These are phyloP conservation scores for Menidia menidia DNA, from an alignment of 2,797 vertebrate genomes.

Conservation along the genomic window DNA sequence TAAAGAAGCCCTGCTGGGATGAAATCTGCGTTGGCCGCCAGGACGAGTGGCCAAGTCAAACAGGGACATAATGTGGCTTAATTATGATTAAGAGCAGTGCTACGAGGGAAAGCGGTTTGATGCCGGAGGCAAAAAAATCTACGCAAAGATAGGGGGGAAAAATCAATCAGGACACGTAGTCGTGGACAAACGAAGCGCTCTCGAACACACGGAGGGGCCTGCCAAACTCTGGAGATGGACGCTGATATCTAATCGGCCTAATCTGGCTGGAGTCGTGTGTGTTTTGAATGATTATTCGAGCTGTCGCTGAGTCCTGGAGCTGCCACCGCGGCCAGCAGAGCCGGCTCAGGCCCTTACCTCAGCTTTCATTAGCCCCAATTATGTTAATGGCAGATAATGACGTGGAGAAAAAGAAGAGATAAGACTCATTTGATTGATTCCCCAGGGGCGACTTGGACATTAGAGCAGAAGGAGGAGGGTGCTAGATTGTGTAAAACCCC, in stretches of 20 bases:
- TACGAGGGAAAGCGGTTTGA: constrained; percentile 38
- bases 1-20: constrained; percentile 19
- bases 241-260: constrained; percentile 50
- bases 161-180: constrained; percentile 44
- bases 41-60: constrained; percentile 61
- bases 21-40: constrained; percentile 11
- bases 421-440: constrained; percentile 16
- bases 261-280: constrained; percentile 44
- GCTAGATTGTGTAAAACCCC: constrained; percentile 1
- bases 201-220: constrained; percentile 20
- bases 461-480: neutral
- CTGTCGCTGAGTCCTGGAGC: constrained; percentile 22
- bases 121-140: constrained; percentile 25
- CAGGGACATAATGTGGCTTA: constrained; percentile 41
- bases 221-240: constrained; percentile 49
- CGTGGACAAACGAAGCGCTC: constrained; percentile 20
- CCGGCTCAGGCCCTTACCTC: constrained; percentile 20
- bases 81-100: constrained; percentile 37
- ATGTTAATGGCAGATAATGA: constrained; percentile 39
- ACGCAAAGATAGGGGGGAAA: constrained; percentile 18
- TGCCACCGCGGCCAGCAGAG: constrained; percentile 36
- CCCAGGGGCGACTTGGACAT: constrained; percentile 16
- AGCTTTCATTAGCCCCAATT: constrained; percentile 36
- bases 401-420: constrained; percentile 14
- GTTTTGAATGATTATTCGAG: constrained; percentile 54